Evolutionary conservation across 2,888 invertebrate species (phyloP), one percentile per base, ranked within the genome.

Genomic region (Phyto melanocephala): DNA sequence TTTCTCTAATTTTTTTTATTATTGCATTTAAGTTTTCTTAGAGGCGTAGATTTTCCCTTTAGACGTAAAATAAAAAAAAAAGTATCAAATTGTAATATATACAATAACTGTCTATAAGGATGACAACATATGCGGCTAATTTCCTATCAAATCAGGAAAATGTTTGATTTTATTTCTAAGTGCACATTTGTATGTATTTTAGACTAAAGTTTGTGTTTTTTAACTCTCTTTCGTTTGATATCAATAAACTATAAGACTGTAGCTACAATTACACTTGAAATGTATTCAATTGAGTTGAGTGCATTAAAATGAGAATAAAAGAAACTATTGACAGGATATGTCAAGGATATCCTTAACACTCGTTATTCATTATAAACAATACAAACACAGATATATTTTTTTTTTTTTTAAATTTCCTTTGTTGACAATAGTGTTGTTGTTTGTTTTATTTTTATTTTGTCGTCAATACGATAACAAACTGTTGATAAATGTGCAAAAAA

Each of bases 281-380:
- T 76, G 54, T 78, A 81, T 82, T 76, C 72, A 82, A 83, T 75
- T 75, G 72, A 67, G 60, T 80, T 74, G 80, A 84, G 82, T 75
- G 82, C 82, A 84, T 79, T 83, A 79, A 85, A 67, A 67, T 45
- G 35, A 37, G 37, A 78, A 52, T 15, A 79, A 54, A 47, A 35
- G 60, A 84, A 71, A 80, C 81, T 81, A 86, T 86, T 87, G 88
- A 86, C 90, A 90, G 90, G 90, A 90, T 89, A 87, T 90, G 90
- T 90, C 89, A 90, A 89, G 90, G 90, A 90, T 90, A 90, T 90
- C 90, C 90, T 90, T 86, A 86, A 86, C 86, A 88, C 83, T 67
- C 84, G 86, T 80, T 79, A 40, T 71, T 70, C 54, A 58, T 47
- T 62, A 11, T 42, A 62, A 81, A 83, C 62, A 77, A 81, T 81